Percentiles rank a stretch among this genome's conserved stretches.
Conservation (phyloP, 2,113 vertebrate genomes). For the Anguilla rostrata region DNA sequence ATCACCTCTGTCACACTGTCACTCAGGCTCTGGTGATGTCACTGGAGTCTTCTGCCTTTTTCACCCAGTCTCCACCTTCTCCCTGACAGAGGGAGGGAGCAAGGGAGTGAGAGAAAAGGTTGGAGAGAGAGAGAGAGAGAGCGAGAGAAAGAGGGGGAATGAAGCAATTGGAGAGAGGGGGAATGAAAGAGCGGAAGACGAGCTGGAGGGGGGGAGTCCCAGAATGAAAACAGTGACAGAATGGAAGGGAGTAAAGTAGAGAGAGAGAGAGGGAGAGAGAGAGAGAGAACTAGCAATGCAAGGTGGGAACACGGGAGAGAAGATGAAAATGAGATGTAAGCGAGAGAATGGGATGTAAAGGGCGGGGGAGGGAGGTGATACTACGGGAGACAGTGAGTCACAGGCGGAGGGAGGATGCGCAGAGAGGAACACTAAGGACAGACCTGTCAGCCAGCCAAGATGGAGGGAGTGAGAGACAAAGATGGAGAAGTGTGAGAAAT, state of each 20-base stretch:
- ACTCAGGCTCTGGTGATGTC: conserved; percentile 12
- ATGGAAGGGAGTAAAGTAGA: background rate
- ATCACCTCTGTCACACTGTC: background rate
- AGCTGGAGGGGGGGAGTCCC: conserved; percentile 18
- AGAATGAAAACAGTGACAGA: background rate
- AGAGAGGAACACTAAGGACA: conserved; percentile 42
- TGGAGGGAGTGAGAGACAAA: conserved; percentile 31
- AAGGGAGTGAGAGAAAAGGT: conserved; percentile 4
- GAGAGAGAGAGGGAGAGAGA: background rate
- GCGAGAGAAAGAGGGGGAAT: conserved; percentile 10
- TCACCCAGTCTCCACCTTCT: too few species aligned
- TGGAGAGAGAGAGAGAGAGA: background rate
- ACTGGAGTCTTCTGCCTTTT: background rate
- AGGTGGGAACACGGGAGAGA: conserved; percentile 25
- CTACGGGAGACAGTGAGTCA: conserved; percentile 36
- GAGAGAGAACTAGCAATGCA: background rate
- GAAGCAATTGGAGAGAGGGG: background rate
- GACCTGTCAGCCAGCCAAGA: conserved; percentile 35
- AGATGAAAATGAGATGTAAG: conserved; percentile 17
- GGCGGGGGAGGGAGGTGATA: conserved; percentile 18
- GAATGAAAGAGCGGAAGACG: conserved; percentile 1
- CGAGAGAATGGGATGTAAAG: background rate
- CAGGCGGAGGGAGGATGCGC: conserved; percentile 23
- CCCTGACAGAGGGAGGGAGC: conserved; percentile 19
- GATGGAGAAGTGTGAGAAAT: background rate